Percentiles rank a stretch among this genome's conserved stretches.
These are phyloP conservation scores for Agriotes lineatus DNA, from an alignment of 2,888 invertebrate species.

Conservation along the genomic window DNA sequence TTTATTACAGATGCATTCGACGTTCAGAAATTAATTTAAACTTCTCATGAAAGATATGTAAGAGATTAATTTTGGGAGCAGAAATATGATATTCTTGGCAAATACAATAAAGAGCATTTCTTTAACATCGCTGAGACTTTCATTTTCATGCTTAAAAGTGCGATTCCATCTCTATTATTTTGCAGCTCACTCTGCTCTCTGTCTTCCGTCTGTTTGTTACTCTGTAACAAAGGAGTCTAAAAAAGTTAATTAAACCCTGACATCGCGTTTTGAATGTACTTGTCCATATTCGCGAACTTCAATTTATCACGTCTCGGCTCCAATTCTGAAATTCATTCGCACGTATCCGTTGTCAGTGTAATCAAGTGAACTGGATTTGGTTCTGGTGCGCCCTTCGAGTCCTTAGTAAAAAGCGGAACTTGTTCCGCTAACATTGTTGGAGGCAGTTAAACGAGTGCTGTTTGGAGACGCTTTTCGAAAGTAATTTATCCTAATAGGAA, in stretches of 20 bases:
- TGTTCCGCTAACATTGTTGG: not conserved
- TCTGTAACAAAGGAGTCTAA: slow-evolving; percentile 8
- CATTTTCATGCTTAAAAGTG: not conserved
- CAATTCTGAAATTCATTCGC: slow-evolving; percentile 26
- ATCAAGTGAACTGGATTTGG: slow-evolving; percentile 13
- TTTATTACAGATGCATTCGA: not conserved
- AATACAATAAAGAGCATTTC: no score
- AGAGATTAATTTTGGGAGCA: no score
- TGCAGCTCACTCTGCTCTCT: not conserved
- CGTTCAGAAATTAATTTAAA: not conserved
- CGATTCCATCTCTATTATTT: slow-evolving; percentile 4
- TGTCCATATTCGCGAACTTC: slow-evolving; percentile 24
- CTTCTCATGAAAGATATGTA: no score
- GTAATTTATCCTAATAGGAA: no score
- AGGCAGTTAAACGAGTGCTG: not conserved
- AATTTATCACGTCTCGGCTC: slow-evolving; percentile 26
- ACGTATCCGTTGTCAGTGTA: slow-evolving; percentile 20
- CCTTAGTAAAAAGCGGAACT: not conserved
- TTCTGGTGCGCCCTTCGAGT: not conserved
- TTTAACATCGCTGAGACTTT: not conserved
- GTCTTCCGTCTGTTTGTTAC: not conserved
- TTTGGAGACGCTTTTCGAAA: not conserved
- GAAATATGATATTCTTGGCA: no score
- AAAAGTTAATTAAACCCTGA: slow-evolving; percentile 25
- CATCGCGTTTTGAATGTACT: slow-evolving; percentile 18